These are phyloP conservation scores for Phasia obesa DNA, from an alignment of 2,888 invertebrate species.

Conservation along the genomic window DNA sequence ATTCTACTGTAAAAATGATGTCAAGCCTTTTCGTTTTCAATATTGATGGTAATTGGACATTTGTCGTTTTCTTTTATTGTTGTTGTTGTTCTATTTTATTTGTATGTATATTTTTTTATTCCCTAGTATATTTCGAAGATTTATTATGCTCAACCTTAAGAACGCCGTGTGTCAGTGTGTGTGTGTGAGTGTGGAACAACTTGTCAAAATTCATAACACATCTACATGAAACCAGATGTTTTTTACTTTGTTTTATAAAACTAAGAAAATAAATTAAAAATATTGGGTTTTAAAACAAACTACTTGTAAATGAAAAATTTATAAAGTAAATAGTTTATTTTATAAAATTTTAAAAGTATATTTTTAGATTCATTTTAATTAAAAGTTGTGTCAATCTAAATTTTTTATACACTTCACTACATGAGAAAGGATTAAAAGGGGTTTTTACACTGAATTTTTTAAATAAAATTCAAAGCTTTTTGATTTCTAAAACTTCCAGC, in stretches of 20 bases:
- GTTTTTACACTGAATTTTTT: no score
- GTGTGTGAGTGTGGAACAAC: not conserved
- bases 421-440: no score
- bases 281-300: not conserved
- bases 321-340: no score
- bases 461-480: no score
- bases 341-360: no score
- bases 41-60: slow-evolving; percentile 70
- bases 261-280: not conserved
- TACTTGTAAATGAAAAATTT: no score
- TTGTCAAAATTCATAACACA: slow-evolving; percentile 50
- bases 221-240: not conserved
- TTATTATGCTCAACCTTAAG: slow-evolving; percentile 23
- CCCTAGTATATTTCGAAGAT: slow-evolving; percentile 38
- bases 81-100: slow-evolving; percentile 23
- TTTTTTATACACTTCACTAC: no score
- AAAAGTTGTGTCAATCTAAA: no score
- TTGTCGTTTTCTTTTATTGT: slow-evolving; percentile 21
- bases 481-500: no score
- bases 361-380: no score
- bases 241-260: not conserved
- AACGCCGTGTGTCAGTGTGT: not conserved
- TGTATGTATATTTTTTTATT: slow-evolving; percentile 22
- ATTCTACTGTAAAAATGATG: slow-evolving; percentile 50
- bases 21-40: slow-evolving; percentile 62